These are phyloP conservation scores for Meloidogyne exigua DNA, from an alignment of 1,140 invertebrate species.

Conservation along the genomic window DNA sequence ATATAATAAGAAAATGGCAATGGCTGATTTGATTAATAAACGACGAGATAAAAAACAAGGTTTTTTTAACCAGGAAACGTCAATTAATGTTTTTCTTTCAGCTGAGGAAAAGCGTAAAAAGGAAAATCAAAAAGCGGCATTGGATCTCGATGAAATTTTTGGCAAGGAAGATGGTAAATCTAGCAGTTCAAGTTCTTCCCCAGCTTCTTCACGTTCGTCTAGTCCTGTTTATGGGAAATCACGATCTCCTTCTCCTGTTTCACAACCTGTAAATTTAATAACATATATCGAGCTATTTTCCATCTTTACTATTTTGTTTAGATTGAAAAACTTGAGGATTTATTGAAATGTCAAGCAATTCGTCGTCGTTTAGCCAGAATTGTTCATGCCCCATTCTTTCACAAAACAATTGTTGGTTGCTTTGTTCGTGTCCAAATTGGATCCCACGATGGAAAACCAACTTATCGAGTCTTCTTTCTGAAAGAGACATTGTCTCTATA, in stretches of 20 bases:
- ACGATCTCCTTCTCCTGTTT: conserved; percentile 38
- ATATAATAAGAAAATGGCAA: conserved; percentile 56
- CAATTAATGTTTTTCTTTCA: conserved; percentile 34
- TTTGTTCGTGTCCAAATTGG: conserved; percentile 95
- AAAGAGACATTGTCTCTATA: neutral
- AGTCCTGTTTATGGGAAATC: conserved; percentile 42
- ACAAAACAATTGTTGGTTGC: conserved; percentile 81
- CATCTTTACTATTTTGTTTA: conserved; percentile 30
- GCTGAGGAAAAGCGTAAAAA: conserved; percentile 56
- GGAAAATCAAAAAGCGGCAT: conserved; percentile 35
- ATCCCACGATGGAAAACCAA: conserved; percentile 77
- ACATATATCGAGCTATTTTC: neutral
- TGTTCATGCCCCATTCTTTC: conserved; percentile 92
- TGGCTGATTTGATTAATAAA: conserved; percentile 52
- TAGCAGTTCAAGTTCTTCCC: conserved; percentile 26
- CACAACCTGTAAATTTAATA: conserved; percentile 22
- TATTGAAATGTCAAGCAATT: conserved; percentile 47
- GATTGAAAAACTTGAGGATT: conserved; percentile 44
- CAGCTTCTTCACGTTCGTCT: conserved; percentile 42
- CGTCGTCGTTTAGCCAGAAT: conserved; percentile 42
- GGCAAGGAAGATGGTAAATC: conserved; percentile 36
- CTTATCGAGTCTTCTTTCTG: conserved; percentile 72
- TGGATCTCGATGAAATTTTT: conserved; percentile 57
- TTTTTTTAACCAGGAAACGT: conserved; percentile 28
- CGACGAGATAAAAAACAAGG: conserved; percentile 55